Evolutionary conservation across 2,113 vertebrate genomes (phyloP), one percentile per base, ranked within the genome.

Genomic region (Cochlearius cochlearius): DNA sequence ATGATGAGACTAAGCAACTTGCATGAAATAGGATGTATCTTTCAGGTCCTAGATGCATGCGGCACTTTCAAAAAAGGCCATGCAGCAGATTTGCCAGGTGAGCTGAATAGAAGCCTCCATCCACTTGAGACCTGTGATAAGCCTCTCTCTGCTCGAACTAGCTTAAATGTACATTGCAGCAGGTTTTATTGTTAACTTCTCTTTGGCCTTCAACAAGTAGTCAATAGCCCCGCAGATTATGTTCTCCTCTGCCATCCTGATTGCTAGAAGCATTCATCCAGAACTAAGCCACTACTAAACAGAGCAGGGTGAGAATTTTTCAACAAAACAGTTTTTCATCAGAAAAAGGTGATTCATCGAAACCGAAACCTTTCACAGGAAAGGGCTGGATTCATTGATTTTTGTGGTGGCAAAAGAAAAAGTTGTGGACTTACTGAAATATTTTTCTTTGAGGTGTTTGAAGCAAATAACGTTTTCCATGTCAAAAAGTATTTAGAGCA

Each of bases 171-270:
- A 92, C 93, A 83, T 90, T 94, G 90, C 81, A 95, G 63, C 22
- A 94, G 90, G 88, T 96, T 97, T 92, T 95, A 84, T 75, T 91
- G 80, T 88, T 90, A 91, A 77, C 85, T 90, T 95, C 78, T 90
- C 82, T 83, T 88, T 88, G 81, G 90, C 72, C 95, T 88, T 95
- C 92, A 97, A 97, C 93, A 96, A 93, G 74, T 76, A 97, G 90
- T 93, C 92, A 92, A 88, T 96, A 92, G 88, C 67, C 59, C 88
- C 71, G 67, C 39, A 94, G 96, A 93, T 94, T 96, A 86, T 88
- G 92, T 94, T 96, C 74, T 94, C 39, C 74, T 96, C 93, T 96
- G 74, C 78, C 85, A 88, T 76, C 87, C 81, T 94, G 92, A 93
- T 62, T 93, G 88, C 85, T 91, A 34, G 74, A 76, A 94, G 78